Evolutionary conservation across 2,113 vertebrate genomes (phyloP).

Genomic region (Pogona vitticeps): DNA sequence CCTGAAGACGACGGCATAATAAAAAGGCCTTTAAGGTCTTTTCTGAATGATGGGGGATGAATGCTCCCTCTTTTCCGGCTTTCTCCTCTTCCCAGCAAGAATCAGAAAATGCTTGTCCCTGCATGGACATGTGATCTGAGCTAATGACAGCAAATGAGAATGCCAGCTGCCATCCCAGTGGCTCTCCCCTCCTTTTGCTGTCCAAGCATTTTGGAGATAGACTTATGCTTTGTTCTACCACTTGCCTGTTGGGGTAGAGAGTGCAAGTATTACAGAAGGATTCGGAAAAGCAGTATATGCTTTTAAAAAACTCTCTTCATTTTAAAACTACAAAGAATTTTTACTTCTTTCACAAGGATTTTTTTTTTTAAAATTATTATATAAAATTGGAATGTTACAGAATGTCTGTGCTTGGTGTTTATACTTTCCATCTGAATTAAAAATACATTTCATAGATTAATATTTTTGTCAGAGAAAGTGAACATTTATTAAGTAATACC

Average conservation of each 20-base stretch:
- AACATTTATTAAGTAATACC: not conserved
- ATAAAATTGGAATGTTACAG: not conserved
- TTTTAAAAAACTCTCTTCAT: constrained; percentile 59
- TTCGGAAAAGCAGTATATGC: constrained; percentile 36
- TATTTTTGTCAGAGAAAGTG: not conserved
- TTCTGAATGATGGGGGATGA: constrained; percentile 66
- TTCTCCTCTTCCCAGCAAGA: constrained; percentile 56
- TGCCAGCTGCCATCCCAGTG: constrained; percentile 55
- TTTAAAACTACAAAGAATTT: constrained; percentile 57
- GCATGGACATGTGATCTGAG: constrained; percentile 34
- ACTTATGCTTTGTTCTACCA: constrained; percentile 62
- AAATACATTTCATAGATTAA: not conserved
- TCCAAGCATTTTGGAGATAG: constrained; percentile 48
- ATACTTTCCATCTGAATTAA: not conserved
- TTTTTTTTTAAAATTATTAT: constrained; percentile 8
- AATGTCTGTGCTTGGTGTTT: not conserved
- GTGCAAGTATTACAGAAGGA: not conserved
- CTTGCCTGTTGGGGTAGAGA: constrained; percentile 53
- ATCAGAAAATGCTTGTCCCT: constrained; percentile 59
- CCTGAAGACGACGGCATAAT: constrained; percentile 65
- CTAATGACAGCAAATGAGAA: constrained; percentile 61
- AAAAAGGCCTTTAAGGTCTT: constrained; percentile 71
- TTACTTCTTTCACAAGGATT: not conserved
- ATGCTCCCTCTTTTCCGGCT: constrained; percentile 38
- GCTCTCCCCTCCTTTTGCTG: constrained; percentile 38